These are phyloP conservation scores for Isaurus tuberculatus DNA, from an alignment of 92 coral and sea anemone species.

Conservation along the genomic window DNA sequence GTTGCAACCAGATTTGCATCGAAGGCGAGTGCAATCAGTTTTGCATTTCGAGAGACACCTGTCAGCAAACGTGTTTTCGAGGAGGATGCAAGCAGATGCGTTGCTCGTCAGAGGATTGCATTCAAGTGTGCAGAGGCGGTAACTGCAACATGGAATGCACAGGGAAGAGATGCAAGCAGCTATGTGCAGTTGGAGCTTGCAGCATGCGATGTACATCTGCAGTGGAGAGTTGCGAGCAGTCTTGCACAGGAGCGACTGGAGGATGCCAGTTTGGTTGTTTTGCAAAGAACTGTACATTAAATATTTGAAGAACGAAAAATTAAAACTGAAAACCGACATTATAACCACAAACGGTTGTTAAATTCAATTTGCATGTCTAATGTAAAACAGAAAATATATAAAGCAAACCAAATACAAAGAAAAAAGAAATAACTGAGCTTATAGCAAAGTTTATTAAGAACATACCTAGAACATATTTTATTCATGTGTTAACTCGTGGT, in stretches of 20 bases:
- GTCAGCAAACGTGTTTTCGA: slow-evolving; percentile 69
- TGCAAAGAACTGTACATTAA: slow-evolving; percentile 65
- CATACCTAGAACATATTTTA: too few relatives aligned
- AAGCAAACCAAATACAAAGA: too few relatives aligned
- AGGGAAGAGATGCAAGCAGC: slow-evolving; percentile 73
- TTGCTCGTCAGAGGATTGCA: slow-evolving; percentile 66
- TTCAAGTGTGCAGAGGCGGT: slow-evolving; percentile 70
- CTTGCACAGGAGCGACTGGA: slow-evolving; percentile 54
- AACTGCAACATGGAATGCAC: slow-evolving; percentile 82
- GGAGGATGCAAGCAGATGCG: slow-evolving; percentile 78
- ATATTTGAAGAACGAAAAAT: background rate
- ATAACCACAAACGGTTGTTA: background rate
- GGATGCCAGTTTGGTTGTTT: slow-evolving; percentile 65
- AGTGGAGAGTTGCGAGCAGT: slow-evolving; percentile 69
- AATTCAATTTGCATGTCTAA: background rate
- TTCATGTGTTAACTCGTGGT: too few relatives aligned
- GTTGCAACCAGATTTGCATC: slow-evolving; percentile 59
- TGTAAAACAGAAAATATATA: too few relatives aligned
- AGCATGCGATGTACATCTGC: slow-evolving; percentile 72
- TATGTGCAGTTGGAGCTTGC: slow-evolving; percentile 78
- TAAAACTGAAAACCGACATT: background rate
- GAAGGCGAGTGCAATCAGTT: slow-evolving; percentile 73
- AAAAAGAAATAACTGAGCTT: too few relatives aligned
- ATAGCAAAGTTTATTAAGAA: too few relatives aligned
- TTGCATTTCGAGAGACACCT: slow-evolving; percentile 59